A percentile compares a stretch with the other conserved stretches of the same genome.
These are phyloP conservation scores for Clanis bilineata DNA, from an alignment of 2,888 invertebrate genomes.

Conservation along the genomic window DNA sequence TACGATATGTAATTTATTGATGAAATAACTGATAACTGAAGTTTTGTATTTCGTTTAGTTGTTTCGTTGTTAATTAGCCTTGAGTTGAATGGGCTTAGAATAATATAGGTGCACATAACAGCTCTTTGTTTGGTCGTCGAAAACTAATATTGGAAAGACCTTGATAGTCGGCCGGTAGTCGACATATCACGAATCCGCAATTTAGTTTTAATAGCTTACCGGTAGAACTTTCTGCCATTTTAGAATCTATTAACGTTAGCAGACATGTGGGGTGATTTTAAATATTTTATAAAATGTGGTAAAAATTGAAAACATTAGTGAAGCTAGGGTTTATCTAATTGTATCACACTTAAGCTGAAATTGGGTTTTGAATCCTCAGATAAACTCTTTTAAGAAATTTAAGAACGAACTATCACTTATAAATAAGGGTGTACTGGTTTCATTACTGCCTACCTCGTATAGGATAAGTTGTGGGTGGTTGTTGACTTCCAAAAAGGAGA, in stretches of 20 bases:
- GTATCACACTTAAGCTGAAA: too few relatives aligned
- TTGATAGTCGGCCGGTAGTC: conserved; percentile 11
- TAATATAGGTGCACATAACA: background rate
- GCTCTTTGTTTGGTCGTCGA: background rate
- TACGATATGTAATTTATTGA: background rate
- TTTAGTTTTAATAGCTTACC: conserved; percentile 25
- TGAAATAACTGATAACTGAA: background rate
- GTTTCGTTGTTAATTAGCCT: background rate
- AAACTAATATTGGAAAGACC: background rate
- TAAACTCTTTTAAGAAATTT: too few relatives aligned
- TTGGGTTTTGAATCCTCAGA: too few relatives aligned
- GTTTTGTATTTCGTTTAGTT: background rate
- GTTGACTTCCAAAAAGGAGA: too few relatives aligned
- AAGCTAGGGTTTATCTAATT: too few relatives aligned
- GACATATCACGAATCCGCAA: conserved; percentile 33
- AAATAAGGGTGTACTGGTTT: too few relatives aligned
- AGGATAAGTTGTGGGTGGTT: too few relatives aligned
- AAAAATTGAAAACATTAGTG: too few relatives aligned
- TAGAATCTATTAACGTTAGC: background rate
- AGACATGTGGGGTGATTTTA: background rate
- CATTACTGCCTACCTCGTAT: too few relatives aligned
- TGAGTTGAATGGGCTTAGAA: background rate
- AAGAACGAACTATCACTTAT: too few relatives aligned
- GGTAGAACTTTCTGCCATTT: background rate
- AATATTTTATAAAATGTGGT: too few relatives aligned